Percentiles rank a stretch among this genome's conserved stretches.
These are phyloP conservation scores for Diachasma alloeum DNA, from an alignment of 1,140 invertebrate genomes.

Conservation along the genomic window DNA sequence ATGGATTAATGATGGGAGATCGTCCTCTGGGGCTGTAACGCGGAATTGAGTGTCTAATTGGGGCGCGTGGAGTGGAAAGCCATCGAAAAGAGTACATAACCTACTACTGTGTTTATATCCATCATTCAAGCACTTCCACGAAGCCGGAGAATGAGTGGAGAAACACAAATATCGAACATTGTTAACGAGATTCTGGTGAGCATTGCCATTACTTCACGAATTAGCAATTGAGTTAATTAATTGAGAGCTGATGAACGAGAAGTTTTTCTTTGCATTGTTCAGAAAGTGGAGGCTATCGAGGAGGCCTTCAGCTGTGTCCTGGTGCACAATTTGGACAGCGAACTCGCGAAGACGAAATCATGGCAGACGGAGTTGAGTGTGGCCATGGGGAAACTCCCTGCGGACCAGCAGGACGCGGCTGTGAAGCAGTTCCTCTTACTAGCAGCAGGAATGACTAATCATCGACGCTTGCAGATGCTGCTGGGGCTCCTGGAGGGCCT, in stretches of 20 bases:
- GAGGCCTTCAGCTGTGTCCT: conserved; percentile 88
- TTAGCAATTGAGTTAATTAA: no score
- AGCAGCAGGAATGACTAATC: conserved; percentile 75
- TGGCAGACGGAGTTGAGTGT: conserved; percentile 72
- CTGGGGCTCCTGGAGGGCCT: conserved; percentile 77
- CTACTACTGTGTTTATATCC: not conserved
- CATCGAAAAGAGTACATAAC: not conserved
- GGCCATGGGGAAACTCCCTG: conserved; percentile 65
- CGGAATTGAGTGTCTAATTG: no score
- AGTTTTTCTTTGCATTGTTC: conserved; percentile 42
- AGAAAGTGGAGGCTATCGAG: conserved; percentile 84
- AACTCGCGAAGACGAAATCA: conserved; percentile 71
- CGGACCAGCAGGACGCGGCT: conserved; percentile 76
- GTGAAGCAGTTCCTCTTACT: conserved; percentile 76
- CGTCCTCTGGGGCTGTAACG: no score
- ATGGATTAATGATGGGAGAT: no score
- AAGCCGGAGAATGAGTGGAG: conserved; percentile 61
- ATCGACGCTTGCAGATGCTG: conserved; percentile 75
- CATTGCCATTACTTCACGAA: conserved; percentile 35
- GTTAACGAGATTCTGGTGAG: conserved; percentile 75
- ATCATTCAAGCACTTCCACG: not conserved
- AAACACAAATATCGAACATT: conserved; percentile 70
- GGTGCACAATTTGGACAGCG: conserved; percentile 74
- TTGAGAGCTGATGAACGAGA: no score
- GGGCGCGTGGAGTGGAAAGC: no score